phyloP scores from a whole-genome alignment of 2,797 vertebrate species.

The Ammospiza maritima region DNA sequence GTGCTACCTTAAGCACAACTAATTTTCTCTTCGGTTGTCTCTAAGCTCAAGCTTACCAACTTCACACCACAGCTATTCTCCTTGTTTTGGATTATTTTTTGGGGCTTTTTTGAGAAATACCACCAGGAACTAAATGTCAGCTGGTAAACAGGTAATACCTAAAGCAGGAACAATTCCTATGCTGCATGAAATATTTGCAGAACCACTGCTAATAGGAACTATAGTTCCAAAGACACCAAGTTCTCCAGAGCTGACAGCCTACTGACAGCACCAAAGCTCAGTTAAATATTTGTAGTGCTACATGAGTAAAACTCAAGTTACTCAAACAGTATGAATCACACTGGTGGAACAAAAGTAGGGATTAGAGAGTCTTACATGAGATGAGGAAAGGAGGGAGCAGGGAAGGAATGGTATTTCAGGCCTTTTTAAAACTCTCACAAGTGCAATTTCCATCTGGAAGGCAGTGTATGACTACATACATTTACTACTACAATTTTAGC shows the following conservation, averaged over 20 bases:
- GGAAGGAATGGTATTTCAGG: background rate
- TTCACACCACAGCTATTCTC: background rate
- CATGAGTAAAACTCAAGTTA: background rate
- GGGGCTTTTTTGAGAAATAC: background rate
- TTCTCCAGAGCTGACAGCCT: background rate
- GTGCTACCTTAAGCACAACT: background rate
- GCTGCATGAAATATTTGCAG: background rate
- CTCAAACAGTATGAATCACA: background rate
- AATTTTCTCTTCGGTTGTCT: background rate
- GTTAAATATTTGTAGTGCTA: conserved; percentile 19
- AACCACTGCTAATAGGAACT: background rate
- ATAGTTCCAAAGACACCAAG: background rate
- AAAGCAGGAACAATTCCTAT: background rate
- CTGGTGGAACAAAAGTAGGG: background rate
- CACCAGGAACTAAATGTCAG: background rate
- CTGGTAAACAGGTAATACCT: background rate
- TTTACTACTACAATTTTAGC: background rate
- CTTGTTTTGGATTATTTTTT: background rate
- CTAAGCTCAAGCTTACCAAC: background rate
- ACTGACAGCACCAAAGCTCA: background rate
- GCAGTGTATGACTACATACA: background rate
- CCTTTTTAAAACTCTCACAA: background rate
- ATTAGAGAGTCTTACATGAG: background rate
- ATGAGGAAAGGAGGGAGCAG: background rate
- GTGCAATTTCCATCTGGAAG: background rate